Conservation (phyloP, 2,888 invertebrate genomes). For the Chalcis sispes region DNA sequence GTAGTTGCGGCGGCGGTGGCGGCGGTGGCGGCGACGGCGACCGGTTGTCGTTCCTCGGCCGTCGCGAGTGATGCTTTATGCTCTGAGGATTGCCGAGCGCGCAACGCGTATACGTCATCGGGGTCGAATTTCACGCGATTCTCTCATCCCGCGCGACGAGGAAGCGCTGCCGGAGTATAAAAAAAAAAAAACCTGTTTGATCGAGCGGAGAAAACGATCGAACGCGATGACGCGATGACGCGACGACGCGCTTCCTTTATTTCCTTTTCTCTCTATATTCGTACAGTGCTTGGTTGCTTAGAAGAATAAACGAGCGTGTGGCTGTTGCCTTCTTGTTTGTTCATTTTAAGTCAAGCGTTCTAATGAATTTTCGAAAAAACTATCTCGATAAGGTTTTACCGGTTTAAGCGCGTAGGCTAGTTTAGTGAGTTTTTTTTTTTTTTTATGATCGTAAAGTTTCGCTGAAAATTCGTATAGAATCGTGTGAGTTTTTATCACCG, state of each 20-base stretch:
- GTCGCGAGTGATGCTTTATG: constrained; percentile 13
- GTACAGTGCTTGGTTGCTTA: not conserved
- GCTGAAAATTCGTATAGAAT: too few relatives aligned
- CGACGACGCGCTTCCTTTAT: not conserved
- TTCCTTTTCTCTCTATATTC: not conserved
- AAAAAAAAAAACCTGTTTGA: constrained; percentile 17
- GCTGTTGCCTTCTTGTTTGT: not conserved
- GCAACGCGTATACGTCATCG: constrained; percentile 11
- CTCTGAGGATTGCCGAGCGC: not conserved
- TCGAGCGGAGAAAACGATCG: constrained; percentile 32
- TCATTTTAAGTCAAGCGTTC: not conserved
- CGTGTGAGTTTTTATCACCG: too few relatives aligned
- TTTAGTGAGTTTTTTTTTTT: too few relatives aligned
- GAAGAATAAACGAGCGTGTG: too few relatives aligned
- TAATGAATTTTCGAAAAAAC: too few relatives aligned
- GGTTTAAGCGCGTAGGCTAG: too few relatives aligned
- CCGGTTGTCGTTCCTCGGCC: constrained; percentile 8
- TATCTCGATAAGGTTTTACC: too few relatives aligned
- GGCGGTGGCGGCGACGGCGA: not conserved
- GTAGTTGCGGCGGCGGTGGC: too few relatives aligned
- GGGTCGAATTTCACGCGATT: constrained; percentile 27
- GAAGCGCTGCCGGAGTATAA: not conserved
- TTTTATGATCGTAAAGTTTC: too few relatives aligned
- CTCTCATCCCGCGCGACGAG: not conserved
- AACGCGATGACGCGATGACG: too few relatives aligned